These are phyloP conservation scores for Enhydra lutris DNA, from an alignment of 2,113 vertebrate species.

Conservation along the genomic window DNA sequence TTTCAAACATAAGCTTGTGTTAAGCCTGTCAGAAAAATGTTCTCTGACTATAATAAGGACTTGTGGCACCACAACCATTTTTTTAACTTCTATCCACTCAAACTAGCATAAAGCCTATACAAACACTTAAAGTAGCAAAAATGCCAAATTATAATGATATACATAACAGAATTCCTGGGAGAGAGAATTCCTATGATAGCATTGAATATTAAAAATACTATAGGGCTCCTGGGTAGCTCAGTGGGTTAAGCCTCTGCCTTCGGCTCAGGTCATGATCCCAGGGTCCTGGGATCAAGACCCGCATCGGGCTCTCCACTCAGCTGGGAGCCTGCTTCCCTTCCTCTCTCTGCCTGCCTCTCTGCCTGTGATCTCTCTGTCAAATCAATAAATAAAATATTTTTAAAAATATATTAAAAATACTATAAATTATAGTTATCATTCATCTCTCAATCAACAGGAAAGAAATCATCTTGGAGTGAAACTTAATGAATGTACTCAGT, in stretches of 20 bases:
- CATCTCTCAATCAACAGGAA: slow-evolving; percentile 33
- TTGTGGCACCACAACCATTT: not conserved
- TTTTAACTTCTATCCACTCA: not conserved
- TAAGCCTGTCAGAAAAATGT: not conserved
- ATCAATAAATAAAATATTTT: not conserved
- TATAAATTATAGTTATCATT: not conserved
- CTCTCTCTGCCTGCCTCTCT: no score
- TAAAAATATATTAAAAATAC: not conserved
- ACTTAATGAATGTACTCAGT: slow-evolving; percentile 68
- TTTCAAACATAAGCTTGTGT: not conserved
- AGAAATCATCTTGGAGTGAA: slow-evolving; percentile 54
- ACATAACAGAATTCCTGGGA: not conserved
- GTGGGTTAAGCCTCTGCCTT: no score
- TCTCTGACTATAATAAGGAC: not conserved
- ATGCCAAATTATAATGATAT: not conserved
- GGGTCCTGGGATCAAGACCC: no score
- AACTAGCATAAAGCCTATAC: not conserved
- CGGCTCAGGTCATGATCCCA: no score
- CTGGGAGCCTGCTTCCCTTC: no score
- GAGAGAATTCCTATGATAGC: not conserved
- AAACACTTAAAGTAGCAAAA: not conserved
- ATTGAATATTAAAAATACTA: not conserved
- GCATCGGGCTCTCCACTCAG: no score
- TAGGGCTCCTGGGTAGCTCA: not conserved
- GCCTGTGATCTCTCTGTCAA: no score